A percentile compares a stretch with the other conserved stretches of the same genome.
Conservation (phyloP, 2,113 vertebrate species). For the Erythrolamprus reginae region DNA sequence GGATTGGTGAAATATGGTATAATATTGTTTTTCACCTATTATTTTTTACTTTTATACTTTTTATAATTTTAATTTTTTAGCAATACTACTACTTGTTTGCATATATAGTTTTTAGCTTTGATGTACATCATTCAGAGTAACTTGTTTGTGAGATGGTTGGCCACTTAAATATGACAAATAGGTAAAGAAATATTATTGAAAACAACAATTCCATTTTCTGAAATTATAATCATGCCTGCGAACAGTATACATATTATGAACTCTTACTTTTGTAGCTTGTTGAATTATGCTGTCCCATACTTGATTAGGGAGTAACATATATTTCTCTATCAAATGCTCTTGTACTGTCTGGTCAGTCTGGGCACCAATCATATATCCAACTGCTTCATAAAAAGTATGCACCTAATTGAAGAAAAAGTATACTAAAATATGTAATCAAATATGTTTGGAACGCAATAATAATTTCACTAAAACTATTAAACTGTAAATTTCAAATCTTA, state of each 20-base stretch:
- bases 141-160: not conserved
- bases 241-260: not conserved
- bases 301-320: constrained; percentile 98
- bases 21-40: not conserved
- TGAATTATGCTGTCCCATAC: constrained; percentile 99
- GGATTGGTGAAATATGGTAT: not conserved
- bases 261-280: constrained; percentile 94
- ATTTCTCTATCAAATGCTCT: constrained; percentile 98
- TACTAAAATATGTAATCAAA: not conserved
- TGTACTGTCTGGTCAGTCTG: constrained; percentile 96
- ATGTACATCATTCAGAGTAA: not conserved
- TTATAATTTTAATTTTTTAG: not conserved
- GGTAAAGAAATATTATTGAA: not conserved
- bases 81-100: not conserved
- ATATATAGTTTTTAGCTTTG: not conserved
- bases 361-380: constrained; percentile 99
- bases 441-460: not conserved
- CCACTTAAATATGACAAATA: not conserved
- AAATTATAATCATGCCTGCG: not conserved
- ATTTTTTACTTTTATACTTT: not conserved
- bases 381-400: constrained; percentile 97
- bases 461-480: not conserved
- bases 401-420: constrained; percentile 71
- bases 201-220: not conserved
- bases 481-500: not conserved